phyloP scores from a whole-genome alignment of 1,140 invertebrate genomes.

The Nilaparvata lugens region DNA sequence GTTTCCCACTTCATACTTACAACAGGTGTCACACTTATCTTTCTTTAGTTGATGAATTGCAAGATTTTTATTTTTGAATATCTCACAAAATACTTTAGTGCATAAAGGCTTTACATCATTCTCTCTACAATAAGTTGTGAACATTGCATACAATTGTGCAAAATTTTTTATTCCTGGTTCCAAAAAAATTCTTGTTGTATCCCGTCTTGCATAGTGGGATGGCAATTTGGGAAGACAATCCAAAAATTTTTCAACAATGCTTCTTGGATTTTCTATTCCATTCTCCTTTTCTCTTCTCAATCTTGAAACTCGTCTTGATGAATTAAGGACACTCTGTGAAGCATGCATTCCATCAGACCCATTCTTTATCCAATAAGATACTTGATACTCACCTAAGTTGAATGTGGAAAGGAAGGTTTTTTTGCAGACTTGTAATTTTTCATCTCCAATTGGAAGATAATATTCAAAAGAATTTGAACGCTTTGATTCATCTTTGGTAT shows the following conservation, averaged over 20 bases:
- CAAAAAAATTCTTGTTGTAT: conserved; percentile 8
- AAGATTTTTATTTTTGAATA: conserved; percentile 21
- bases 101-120: too few relatives aligned
- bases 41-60: conserved; percentile 23
- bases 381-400: neutral
- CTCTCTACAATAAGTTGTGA: neutral
- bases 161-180: conserved; percentile 10
- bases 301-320: neutral
- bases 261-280: neutral
- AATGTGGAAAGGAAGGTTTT: conserved; percentile 6
- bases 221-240: conserved; percentile 11
- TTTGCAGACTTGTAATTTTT: neutral
- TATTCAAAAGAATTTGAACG: too few relatives aligned
- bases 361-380: neutral
- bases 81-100: neutral
- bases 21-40: conserved; percentile 27
- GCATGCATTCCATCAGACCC: neutral
- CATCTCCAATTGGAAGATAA: too few relatives aligned
- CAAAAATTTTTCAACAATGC: conserved; percentile 5
- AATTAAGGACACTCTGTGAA: neutral
- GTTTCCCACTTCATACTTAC: conserved; percentile 20
- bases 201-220: conserved; percentile 12
- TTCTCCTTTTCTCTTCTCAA: neutral
- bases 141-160: neutral
- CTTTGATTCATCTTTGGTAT: too few relatives aligned